Evolutionary conservation across 1,140 invertebrate species (phyloP).

Genomic region (Trigoniulus corallinus): DNA sequence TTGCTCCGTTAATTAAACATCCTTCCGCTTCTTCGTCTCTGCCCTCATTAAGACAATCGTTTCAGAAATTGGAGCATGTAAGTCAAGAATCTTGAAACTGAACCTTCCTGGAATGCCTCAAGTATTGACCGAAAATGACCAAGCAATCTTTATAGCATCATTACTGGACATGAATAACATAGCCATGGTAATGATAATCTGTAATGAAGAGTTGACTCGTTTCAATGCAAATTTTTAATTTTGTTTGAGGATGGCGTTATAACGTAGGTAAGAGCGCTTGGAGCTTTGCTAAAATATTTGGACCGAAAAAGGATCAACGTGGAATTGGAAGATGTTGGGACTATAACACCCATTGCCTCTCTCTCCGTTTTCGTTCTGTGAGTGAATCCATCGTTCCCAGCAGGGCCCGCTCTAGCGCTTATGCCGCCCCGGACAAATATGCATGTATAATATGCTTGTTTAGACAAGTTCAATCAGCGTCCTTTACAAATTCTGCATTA

Average conservation of each 20-base stretch:
- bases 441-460: too few species aligned
- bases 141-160: conserved; percentile 43
- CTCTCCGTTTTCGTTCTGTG: conserved; percentile 45
- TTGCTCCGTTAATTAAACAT: conserved; percentile 14
- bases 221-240: conserved; percentile 14
- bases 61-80: neutral
- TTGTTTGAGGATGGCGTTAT: neutral
- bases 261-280: conserved; percentile 42
- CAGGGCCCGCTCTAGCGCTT: too few species aligned
- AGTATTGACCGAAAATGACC: conserved; percentile 38
- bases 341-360: conserved; percentile 36
- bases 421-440: too few species aligned
- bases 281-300: conserved; percentile 51
- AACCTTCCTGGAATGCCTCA: conserved; percentile 38
- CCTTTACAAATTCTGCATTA: too few species aligned
- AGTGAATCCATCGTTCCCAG: conserved; percentile 20
- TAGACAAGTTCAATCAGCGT: too few species aligned
- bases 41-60: conserved; percentile 12
- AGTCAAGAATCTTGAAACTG: conserved; percentile 2
- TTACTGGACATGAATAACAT: conserved; percentile 45
- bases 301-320: conserved; percentile 47
- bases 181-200: conserved; percentile 23
- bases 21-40: conserved; percentile 26
- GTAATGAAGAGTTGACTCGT: too few species aligned
- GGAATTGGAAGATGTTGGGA: conserved; percentile 30